Evolutionary conservation across 92 coral and sea anemone species (phyloP), one percentile per base, ranked within the genome.

Genomic region (Palythoa grandiflora): DNA sequence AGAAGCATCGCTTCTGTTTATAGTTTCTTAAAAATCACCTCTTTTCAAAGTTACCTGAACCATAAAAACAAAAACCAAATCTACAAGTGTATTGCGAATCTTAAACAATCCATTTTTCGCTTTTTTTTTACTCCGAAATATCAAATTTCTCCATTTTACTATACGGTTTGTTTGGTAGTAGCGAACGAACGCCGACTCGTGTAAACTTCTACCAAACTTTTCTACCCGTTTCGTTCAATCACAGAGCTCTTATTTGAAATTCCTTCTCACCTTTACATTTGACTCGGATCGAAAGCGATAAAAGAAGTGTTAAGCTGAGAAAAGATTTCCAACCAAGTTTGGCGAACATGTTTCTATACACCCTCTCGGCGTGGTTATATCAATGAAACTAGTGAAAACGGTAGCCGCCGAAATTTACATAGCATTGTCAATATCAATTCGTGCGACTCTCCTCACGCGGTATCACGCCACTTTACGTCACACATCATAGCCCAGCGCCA

Each of bases 391-490:
- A 28, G 15, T 38, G n/a, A 37, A 61, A 79, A 79, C 84, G 36
- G 73, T 60, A 60, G 44, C 61, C 71, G 14, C 40, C n/a, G 71
- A 48, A 81, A 81, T 81, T 81, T 81, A 68, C 86, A 81, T 81
- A 68, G 44, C 75, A 40, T 63, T 81, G 75, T 65, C 63, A 44
- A 5, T 11, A 6, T 17, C 79, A 6, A 12, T 12, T 5, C 5
- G 7, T 44, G 0, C 50, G 28, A 2, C 72, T 14, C 51, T 2
- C 1, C 74, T 66, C 86, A 66, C 86, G 86, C 86, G 76, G 36
- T 66, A 81, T 81, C 86, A 81, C 75, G 75, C 86, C 75, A 81
- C 38, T 66, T 66, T 16, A 81, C 86, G 86, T 81, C 86, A 81
- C 86, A 44, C 15, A 37, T 65, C 86, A 54, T 17, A 20, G 44